Base-by-base conservation (phyloP, 2,888 invertebrate genomes). In the Diogma glabrata region DNA sequence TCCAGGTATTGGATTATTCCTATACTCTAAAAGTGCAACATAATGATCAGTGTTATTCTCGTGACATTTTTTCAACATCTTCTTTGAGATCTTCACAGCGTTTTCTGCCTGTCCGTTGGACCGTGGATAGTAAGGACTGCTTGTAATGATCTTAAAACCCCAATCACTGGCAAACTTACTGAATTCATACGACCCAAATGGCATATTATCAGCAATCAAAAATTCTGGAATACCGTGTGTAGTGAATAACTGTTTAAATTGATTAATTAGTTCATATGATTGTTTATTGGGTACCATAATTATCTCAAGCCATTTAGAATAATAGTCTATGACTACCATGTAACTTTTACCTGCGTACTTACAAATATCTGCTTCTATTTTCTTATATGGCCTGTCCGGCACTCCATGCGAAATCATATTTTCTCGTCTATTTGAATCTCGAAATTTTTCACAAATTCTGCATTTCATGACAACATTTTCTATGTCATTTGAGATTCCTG, bases 291-390 rank as follows among this genome's bases (percentile, higher is more conserved):
- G 45, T n/a, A 58, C 30, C 12, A 50, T 19, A 14, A 53, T 23
- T 12, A 57, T 52, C 38, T 60, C 59, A 28, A 56, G 33, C 54
- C 51, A 58, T 38, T 57, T 57, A 4, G 55, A 53, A 30, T 55
- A 60, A 40, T 54, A 56, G 40, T 60, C 60, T 10, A 55, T 46
- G 28, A 59, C 50, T 3, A 61, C 53, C 40, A 63, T 53, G 49
- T 56, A 61, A 38, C 51, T 46, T 46, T 57, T 56, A 30, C 53
- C 51, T 14, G 43, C 36, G 52, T 55, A 57, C 51, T 62, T 58
- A 38, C 58, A 56, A 54, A 64, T 59, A 57, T 64, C 63, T 46
- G 59, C 55, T 22, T 53, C 60, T 24, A 65, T 51, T 51, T 61
- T 61, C 33, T 59, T 40, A 53, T 58, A 66, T 5, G 58, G 58